These are phyloP conservation scores for Tolypeutes matacus DNA, from an alignment of 2,797 vertebrate species.

Conservation along the genomic window DNA sequence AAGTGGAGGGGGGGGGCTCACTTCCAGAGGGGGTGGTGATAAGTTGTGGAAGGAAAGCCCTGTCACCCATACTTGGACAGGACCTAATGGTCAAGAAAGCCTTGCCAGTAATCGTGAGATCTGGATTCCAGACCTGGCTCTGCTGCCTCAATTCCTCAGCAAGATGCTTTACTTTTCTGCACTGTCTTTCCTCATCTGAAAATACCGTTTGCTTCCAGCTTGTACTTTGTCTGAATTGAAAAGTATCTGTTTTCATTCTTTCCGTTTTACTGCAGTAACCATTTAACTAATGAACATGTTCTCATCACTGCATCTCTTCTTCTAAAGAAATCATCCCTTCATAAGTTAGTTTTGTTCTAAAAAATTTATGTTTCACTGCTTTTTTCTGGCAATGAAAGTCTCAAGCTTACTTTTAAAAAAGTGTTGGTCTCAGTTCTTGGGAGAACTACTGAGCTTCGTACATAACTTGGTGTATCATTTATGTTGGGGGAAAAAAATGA, in stretches of 20 bases:
- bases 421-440: neutral
- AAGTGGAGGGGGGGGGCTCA: neutral
- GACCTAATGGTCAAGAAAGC: neutral
- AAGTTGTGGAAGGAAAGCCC: neutral
- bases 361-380: neutral
- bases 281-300: neutral
- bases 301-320: neutral
- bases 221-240: neutral
- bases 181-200: neutral
- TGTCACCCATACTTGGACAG: neutral
- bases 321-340: neutral
- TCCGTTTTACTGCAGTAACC: neutral
- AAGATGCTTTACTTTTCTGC: neutral
- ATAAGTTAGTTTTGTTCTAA: constrained; percentile 28
- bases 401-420: constrained; percentile 20
- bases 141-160: neutral
- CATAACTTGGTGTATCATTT: neutral
- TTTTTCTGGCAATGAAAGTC: constrained; percentile 14
- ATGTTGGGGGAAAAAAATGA: neutral
- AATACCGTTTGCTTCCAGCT: neutral
- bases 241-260: neutral
- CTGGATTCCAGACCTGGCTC: neutral
- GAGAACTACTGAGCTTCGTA: neutral
- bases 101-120: neutral
- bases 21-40: neutral